phyloP scores from a whole-genome alignment of 2,113 vertebrate genomes.

The Vimba vimba region DNA sequence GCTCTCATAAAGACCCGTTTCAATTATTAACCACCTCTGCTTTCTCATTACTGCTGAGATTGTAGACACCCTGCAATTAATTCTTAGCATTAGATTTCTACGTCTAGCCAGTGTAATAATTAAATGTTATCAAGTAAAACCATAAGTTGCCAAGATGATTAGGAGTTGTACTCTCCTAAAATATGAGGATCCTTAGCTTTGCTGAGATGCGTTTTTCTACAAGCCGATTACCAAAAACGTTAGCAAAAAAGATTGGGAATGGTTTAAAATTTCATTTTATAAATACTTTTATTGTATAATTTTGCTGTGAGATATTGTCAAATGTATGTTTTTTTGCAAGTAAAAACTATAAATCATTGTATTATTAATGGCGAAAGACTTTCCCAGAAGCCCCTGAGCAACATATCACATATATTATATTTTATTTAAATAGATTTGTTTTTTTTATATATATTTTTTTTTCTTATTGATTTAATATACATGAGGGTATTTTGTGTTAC shows the following conservation, averaged over 20 bases:
- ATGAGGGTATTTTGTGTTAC: too few relatives aligned
- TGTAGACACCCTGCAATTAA: neutral
- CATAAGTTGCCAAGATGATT: neutral
- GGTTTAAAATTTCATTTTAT: neutral
- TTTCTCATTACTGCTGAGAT: conserved; percentile 16
- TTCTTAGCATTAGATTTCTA: neutral
- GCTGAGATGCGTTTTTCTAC: too few relatives aligned
- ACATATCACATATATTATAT: neutral
- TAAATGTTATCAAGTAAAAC: neutral
- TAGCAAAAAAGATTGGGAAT: too few relatives aligned
- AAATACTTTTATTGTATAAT: neutral
- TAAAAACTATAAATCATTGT: neutral
- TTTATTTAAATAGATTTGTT: too few relatives aligned
- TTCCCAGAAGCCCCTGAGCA: too few relatives aligned
- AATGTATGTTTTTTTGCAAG: neutral
- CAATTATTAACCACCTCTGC: neutral
- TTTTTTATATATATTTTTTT: too few relatives aligned
- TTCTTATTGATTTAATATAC: too few relatives aligned
- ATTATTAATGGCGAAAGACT: neutral
- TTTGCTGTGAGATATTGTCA: neutral
- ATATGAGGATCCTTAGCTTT: too few relatives aligned
- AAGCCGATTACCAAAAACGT: too few relatives aligned
- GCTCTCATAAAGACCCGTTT: neutral
- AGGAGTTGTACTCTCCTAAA: neutral
- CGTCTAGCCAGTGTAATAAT: conserved; percentile 6